Base-by-base conservation (phyloP, 2,888 invertebrate genomes). In the Troilus luridus region DNA sequence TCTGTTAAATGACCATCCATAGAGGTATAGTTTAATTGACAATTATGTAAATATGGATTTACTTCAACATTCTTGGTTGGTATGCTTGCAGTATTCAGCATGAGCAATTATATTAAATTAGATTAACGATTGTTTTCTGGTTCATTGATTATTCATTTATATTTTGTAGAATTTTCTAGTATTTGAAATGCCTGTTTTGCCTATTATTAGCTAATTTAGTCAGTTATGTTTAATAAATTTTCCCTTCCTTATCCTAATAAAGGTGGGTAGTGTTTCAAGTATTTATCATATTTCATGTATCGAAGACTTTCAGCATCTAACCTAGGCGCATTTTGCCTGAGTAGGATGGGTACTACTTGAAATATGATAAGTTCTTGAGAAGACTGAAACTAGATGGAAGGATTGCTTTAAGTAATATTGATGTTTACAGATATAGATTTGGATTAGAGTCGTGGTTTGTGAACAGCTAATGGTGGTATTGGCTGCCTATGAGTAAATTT, bases 81-180 rank as follows among this genome's bases (percentile, higher is more conserved):
- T 41, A 77, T 77, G 72, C 19, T 77, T 77, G 27, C 24, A 77
- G 8, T 77, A 41, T 24, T 14, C 19, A 77, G 72, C 72, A 77
- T 19, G 41, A 41, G 41, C 19, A 8, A 24, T 27, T 24, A 24
- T 27, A 67, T 27, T 24, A 12, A 7, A 2, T 10, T 77, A 17
- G 41, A 19, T 10, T 17, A 8, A 77, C 27, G 27, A 41, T 77
- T 77, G 41, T 8, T 17, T 56, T 85, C 56, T 85, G 85, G 85
- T 85, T 85, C 85, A 85, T 85, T 85, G 85, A 85, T 85, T 85
- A 85, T 85, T 85, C 85, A 56, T 56, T 85, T 56, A n/a, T 58
- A 56, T 85, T n/a, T 27, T 17, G 72, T 77, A 77, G 85, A 56
- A 54, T 56, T n/a, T 54, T 54, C 10, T 54, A 81, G 54, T 54